A percentile compares a stretch with the other conserved stretches of the same genome.
Conservation (phyloP, 2,113 vertebrate genomes). For the Paedocypris sp. region DNA sequence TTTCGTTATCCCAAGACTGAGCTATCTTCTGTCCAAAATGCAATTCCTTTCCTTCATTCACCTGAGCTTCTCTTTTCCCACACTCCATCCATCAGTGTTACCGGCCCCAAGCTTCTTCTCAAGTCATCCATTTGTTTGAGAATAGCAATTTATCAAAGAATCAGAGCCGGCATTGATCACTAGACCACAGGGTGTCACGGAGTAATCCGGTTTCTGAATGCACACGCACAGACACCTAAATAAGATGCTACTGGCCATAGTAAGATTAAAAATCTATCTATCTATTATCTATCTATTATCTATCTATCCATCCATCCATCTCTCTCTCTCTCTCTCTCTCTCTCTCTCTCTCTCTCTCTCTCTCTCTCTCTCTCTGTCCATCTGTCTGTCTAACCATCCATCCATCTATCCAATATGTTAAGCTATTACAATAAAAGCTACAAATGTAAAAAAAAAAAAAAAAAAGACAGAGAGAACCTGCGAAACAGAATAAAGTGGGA, state of each 20-base stretch:
- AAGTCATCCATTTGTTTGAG: slow-evolving; percentile 57
- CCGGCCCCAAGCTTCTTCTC: slow-evolving; percentile 44
- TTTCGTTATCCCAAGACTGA: slow-evolving; percentile 49
- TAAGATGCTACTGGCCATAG: slow-evolving; percentile 37
- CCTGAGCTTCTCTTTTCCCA: slow-evolving; percentile 31
- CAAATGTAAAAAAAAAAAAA: too few species aligned
- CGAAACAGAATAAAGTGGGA: slow-evolving; percentile 60
- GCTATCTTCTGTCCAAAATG: slow-evolving; percentile 40
- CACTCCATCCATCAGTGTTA: slow-evolving; percentile 55
- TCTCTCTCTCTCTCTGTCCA: too few species aligned
- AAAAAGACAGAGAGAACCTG: too few species aligned
- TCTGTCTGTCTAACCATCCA: too few species aligned
- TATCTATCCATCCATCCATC: too few species aligned
- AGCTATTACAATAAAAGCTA: too few species aligned
- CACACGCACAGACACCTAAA: slow-evolving; percentile 29
- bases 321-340: too few species aligned
- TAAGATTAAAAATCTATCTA: slow-evolving; percentile 22
- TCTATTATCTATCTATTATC: too few species aligned
- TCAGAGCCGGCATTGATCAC: slow-evolving; percentile 49
- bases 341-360: too few species aligned
- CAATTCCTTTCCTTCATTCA: slow-evolving; percentile 35
- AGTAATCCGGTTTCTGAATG: slow-evolving; percentile 41
- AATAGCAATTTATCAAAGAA: slow-evolving; percentile 58
- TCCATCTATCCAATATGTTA: too few species aligned
- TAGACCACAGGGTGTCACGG: slow-evolving; percentile 29